These are phyloP conservation scores for Mus pahari DNA, from an alignment of 2,113 vertebrate species.

Conservation along the genomic window DNA sequence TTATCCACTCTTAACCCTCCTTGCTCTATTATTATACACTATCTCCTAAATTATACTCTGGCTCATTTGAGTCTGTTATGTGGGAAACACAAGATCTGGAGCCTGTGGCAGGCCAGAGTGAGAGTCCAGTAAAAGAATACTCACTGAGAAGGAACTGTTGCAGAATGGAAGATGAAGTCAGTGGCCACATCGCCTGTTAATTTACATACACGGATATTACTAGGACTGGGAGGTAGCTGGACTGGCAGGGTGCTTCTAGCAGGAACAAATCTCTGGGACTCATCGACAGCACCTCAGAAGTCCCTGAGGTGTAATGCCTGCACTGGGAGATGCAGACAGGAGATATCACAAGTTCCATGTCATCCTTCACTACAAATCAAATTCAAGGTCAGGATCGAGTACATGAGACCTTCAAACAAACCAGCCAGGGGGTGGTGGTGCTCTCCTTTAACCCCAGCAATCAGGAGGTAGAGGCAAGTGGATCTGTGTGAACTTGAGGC, in stretches of 20 bases:
- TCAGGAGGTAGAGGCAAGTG: background rate
- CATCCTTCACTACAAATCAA: background rate
- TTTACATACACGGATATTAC: background rate
- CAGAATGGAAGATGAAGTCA: background rate
- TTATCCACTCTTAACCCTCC: background rate
- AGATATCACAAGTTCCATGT: background rate
- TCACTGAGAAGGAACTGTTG: background rate
- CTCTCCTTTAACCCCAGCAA: background rate
- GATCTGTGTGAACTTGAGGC: background rate
- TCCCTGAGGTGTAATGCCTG: background rate
- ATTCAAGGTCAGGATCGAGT: background rate
- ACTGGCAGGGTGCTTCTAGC: background rate
- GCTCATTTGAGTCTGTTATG: background rate
- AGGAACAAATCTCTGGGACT: background rate
- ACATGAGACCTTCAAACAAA: background rate
- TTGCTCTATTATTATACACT: background rate
- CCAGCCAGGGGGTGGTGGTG: background rate
- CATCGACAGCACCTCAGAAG: background rate
- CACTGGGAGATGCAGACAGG: background rate
- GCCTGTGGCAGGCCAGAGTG: background rate
- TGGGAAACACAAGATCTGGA: background rate
- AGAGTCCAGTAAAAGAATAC: background rate
- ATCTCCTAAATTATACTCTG: background rate
- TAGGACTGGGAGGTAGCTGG: background rate
- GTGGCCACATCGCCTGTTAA: background rate